These are phyloP conservation scores for Rhopalosiphum padi DNA, from an alignment of 1,140 invertebrate genomes.

Conservation along the genomic window DNA sequence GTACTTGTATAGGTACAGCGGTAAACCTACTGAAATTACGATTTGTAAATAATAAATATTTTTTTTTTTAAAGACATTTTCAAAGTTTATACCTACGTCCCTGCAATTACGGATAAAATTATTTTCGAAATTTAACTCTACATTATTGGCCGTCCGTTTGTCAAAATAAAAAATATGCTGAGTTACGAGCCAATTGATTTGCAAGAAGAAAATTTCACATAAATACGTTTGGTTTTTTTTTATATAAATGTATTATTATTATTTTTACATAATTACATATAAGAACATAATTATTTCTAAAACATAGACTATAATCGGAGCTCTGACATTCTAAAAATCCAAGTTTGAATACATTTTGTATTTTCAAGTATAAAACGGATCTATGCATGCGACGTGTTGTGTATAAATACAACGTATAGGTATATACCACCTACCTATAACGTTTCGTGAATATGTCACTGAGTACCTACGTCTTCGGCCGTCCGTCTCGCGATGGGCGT, in stretches of 20 bases:
- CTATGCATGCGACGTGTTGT: not conserved
- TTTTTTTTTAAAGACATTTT: not conserved
- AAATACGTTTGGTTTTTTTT: not conserved
- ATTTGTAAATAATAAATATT: too few relatives aligned
- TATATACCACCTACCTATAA: not conserved
- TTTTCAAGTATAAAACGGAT: not conserved
- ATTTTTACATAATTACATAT: not conserved
- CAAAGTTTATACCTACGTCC: too few relatives aligned
- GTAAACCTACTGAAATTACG: too few relatives aligned
- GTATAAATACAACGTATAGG: not conserved
- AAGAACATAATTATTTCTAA: not conserved
- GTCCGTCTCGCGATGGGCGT: not conserved
- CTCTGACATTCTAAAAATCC: not conserved
- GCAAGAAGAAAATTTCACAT: not conserved
- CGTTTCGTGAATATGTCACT: not conserved
- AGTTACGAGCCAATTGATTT: not conserved
- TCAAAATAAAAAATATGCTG: not conserved
- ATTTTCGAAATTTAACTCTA: not conserved
- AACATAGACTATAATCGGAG: too few relatives aligned
- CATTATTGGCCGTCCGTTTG: not conserved
- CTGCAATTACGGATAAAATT: not conserved
- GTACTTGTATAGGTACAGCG: not conserved
- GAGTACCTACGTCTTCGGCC: not conserved
- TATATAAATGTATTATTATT: not conserved
- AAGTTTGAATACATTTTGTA: not conserved